Evolutionary conservation across 2,113 vertebrate genomes (phyloP), one percentile per base, ranked within the genome.

Genomic region (Psilopogon haemacephalus): DNA sequence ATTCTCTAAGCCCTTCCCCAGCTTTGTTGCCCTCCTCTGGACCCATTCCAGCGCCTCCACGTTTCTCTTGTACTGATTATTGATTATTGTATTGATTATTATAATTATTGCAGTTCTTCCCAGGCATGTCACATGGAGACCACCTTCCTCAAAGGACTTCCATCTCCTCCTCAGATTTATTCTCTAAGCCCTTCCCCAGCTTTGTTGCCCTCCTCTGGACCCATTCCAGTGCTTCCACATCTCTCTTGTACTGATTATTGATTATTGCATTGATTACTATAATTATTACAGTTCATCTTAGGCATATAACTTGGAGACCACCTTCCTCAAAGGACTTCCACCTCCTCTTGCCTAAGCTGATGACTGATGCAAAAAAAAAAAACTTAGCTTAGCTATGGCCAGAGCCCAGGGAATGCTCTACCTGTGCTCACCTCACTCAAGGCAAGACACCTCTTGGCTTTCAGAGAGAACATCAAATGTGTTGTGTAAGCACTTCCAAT

Each of bases 291-390:
- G 8, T 62, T 73, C 17, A 72, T 86, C 17, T 11, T n/a, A 38
- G 19, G 15, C 18, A 37, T 6, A 27, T 17, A 1, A 1, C 2
- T 8, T 26, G 20, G 56, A 54, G 14, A 78, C 8, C 17, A 26
- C 6, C 3, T 37, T 82, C 33, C n/a, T 83, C 55, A 83, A 54
- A 33, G 0, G 2, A 2, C 12, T 84, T 68, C 17, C 0, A 0
- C 18, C 70, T 76, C 7, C 7, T 77, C 37, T 59, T 63, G 12
- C 13, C 5, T 11, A 74, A 75, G 4, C 5, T 75, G 11, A 72
- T 6, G 9, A 37, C 0, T 28, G n/a, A 16, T 52, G 5, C 40
- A 48, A 40, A 32, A 50, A 76, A 75, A 52, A 78, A 26, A 6
- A 26, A 84, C n/a, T n/a, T n/a, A 4, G 1, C 11, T 18, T 32